Evolutionary conservation across 2,113 vertebrate species (phyloP), one percentile per base, ranked within the genome.

Genomic region (Elephas maximus): DNA sequence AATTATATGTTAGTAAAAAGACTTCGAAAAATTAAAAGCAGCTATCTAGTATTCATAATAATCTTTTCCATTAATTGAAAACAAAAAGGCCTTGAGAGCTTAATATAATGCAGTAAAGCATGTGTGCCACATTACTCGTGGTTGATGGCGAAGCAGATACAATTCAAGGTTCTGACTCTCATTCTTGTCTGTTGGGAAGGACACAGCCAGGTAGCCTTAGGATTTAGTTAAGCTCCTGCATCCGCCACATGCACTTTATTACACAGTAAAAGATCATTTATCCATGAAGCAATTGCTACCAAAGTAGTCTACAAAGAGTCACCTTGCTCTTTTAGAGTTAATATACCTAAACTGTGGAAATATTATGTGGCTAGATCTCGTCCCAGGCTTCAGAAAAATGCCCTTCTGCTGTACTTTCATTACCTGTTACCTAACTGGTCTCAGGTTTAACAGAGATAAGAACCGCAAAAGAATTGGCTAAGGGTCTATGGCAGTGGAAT

Each of bases 51-150:
- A 67, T 78, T 94, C 51, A 78, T 6, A 33, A 97, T 2, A 20
- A 67, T 95, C 33, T 78, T 73, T 93, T 83, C 80, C 14, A 88
- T 88, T 60, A 57, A 23, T 0, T 24, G 81, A 63, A 80, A 91
- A 88, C 62, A 89, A 83, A 96, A 93, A 90, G 44, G 10, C 18
- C 84, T 84, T 94, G 33, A 41, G 87, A 94, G 48, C 78, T 88
- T 62, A 74, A 69, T 17, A 63, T 28, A 51, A 96, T 37, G 78
- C 78, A 77, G 37, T 44, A 83, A 82, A 87, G 86, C 12, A 8
- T 53, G 23, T 18, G 48, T 26, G 30, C 24, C n/a, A 57, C 41
- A 77, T 88, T 57, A 53, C 2, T 37, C 3, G 15, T 18, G 18
- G 26, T 65, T 77, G 63, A 77, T 33, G 21, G 57, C 41, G 48